A percentile compares a stretch with the other conserved stretches of the same genome.
phyloP scores from a whole-genome alignment of 2,113 vertebrate species.

The Agapornis roseicollis region DNA sequence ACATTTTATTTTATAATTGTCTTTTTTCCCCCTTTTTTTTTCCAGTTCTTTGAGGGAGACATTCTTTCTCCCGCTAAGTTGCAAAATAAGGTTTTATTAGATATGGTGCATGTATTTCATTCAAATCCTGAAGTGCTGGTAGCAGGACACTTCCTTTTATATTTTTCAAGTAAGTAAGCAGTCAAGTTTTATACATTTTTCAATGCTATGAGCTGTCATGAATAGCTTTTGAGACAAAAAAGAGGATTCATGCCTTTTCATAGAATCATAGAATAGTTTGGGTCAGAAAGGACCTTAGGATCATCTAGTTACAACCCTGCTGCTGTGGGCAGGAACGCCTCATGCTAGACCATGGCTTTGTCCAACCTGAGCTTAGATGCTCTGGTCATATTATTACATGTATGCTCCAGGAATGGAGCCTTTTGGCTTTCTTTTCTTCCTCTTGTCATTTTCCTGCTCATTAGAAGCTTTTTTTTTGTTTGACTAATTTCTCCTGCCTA shows the following conservation, averaged over 20 bases:
- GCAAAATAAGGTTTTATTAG: not conserved
- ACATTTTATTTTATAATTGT: not conserved
- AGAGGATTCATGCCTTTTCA: not conserved
- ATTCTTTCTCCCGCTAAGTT: not conserved
- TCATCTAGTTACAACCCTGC: rapidly evolving
- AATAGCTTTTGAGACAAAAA: not conserved
- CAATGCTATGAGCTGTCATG: not conserved
- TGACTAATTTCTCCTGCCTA: not conserved
- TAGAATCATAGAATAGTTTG: not conserved
- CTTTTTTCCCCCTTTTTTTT: not conserved
- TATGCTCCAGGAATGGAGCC: not conserved
- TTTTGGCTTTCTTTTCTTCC: not conserved
- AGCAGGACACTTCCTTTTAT: not conserved
- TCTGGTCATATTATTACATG: not conserved
- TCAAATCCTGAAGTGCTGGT: not conserved
- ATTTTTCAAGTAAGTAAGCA: not conserved
- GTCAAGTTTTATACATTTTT: not conserved
- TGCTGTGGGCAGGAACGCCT: not conserved
- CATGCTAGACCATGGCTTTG: not conserved
- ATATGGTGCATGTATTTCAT: not conserved
- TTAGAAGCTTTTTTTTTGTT: not conserved
- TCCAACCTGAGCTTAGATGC: not conserved
- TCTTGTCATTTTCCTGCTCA: not conserved
- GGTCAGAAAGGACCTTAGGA: not conserved
- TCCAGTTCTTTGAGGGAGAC: not conserved